Percentiles rank a stretch among this genome's conserved stretches.
Evolutionary conservation across 2,888 invertebrate species (phyloP).

Genomic region (Xestia c-nigrum): DNA sequence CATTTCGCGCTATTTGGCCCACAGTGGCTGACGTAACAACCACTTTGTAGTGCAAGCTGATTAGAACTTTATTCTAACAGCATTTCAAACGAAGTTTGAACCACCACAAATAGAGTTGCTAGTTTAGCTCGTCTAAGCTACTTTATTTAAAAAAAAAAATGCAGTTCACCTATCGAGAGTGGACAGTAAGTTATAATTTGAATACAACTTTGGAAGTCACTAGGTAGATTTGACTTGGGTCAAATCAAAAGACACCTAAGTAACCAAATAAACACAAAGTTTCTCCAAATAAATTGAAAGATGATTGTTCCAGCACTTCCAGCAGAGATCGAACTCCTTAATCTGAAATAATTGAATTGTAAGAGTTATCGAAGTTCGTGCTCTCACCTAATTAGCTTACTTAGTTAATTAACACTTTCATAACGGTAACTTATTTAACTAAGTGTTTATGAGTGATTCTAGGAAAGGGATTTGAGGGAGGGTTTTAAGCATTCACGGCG

Average conservation of each 20-base stretch:
- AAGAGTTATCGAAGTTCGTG: slow-evolving; percentile 48
- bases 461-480: neutral
- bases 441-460: slow-evolving; percentile 1
- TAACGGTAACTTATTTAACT: slow-evolving; percentile 33
- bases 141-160: too few relatives aligned
- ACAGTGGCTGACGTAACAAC: too few relatives aligned
- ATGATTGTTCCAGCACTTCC: slow-evolving; percentile 41
- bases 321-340: slow-evolving; percentile 46
- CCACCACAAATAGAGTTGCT: too few relatives aligned
- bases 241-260: slow-evolving; percentile 3
- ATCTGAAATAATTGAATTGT: slow-evolving; percentile 51
- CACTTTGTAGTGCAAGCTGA: too few relatives aligned
- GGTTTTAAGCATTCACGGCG: neutral
- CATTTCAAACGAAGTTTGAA: too few relatives aligned
- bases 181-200: neutral
- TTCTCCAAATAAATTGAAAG: slow-evolving; percentile 35
- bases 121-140: too few relatives aligned
- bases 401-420: slow-evolving; percentile 55
- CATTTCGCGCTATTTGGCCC: too few relatives aligned
- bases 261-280: slow-evolving; percentile 37
- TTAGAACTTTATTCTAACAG: too few relatives aligned
- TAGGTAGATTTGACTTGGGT: neutral
- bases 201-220: neutral
- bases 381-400: slow-evolving; percentile 46
- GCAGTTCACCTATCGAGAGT: too few relatives aligned